Conservation (phyloP, 2,797 vertebrate genomes). For the Dendrocincla tyrannina region DNA sequence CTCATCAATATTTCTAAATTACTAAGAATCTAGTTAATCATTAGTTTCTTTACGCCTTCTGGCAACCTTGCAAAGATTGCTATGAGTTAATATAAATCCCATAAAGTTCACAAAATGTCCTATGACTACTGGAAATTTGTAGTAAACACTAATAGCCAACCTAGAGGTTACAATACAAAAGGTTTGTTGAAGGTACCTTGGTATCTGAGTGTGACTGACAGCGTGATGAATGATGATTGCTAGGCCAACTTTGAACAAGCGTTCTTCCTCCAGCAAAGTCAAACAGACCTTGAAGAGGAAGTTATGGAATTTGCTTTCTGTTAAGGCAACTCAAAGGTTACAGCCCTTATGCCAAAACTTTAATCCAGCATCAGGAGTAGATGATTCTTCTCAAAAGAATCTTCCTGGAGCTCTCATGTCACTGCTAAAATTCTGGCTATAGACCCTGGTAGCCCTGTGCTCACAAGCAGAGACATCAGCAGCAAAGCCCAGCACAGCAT, state of each 20-base stretch:
- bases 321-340: background rate
- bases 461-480: fast-evolving
- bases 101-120: constrained; percentile 16
- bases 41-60: constrained; percentile 35
- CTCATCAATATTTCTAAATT: constrained; percentile 30
- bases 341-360: background rate
- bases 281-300: constrained; percentile 46
- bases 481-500: background rate
- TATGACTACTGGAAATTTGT: constrained; percentile 5
- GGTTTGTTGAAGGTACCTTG: background rate
- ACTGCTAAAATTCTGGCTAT: background rate
- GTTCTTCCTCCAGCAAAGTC: constrained; percentile 18
- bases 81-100: constrained; percentile 61
- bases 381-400: background rate
- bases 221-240: constrained; percentile 49
- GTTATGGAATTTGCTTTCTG: background rate
- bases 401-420: background rate
- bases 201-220: constrained; percentile 20
- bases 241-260: constrained; percentile 8
- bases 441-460: background rate
- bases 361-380: background rate
- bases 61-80: constrained; percentile 39
- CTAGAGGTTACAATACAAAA: background rate
- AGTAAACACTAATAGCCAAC: constrained; percentile 37
- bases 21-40: constrained; percentile 48